Base-by-base conservation (phyloP, 2,113 vertebrate genomes). In the Sapayoa aenigma region DNA sequence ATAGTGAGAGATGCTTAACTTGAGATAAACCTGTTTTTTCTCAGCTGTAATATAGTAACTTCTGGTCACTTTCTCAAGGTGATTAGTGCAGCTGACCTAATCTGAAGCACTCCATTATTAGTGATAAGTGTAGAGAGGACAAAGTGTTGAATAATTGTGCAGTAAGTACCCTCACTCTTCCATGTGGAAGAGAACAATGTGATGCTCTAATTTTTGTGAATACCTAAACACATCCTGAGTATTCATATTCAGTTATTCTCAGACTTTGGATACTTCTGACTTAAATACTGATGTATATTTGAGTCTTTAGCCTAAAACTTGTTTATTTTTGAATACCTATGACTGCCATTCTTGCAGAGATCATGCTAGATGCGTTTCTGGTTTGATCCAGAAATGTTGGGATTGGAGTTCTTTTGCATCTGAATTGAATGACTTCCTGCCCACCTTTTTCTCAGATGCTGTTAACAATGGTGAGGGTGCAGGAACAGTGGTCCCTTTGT, bases 401-500 rank as follows among this genome's bases (percentile, higher is more conserved):
- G 17, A 8, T 50, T 86, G 76, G 31, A 82, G 41, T 46, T 5
- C 52, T 78, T 87, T 75, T 52, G 58, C 74, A 39, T 94, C 56
- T 89, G 80, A 91, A 82, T 76, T 28, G 56, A 84, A 65, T 65
- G 8, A 72, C 65, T 94, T 92, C 72, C 73, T 94, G 79, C 76
- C 91, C 84, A 94, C 93, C 91, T 95, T 67, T 67, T 93, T 71
- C 68, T 90, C 86, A 83, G 63, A 39, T 59, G 55, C 41, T 76
- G 1, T 20, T 78, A 67, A 23, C 39, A 46, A 17, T 49, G 46
- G 37, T 63, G 42, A 69, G 75, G 50, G 67, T 9, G 31, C 18
- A 12, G 63, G 81, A 86, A 81, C 86, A 97, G 50, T 11, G 13
- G 27, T 67, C 30, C 27, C 68, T 88, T 77, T 94, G 88, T 94